Evolutionary conservation across 2,888 invertebrate genomes (phyloP).

Genomic region (Phlogophora meticulosa): DNA sequence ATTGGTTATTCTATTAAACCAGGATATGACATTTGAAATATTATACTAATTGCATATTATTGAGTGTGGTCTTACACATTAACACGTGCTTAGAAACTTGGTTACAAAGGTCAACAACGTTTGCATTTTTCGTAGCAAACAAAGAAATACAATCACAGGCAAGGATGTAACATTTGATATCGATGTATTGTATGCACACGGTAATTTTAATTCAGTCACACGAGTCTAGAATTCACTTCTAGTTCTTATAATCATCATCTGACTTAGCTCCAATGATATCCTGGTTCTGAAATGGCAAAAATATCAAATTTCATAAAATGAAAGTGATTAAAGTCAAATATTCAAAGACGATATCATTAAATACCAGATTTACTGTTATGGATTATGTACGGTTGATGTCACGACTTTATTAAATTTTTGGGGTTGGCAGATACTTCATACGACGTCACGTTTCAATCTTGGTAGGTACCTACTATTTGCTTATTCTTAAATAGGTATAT

Average conservation of each 20-base stretch:
- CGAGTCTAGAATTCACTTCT: slow-evolving; percentile 35
- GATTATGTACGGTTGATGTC: not conserved
- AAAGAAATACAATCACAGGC: too few relatives aligned
- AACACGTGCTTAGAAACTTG: too few relatives aligned
- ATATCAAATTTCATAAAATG: slow-evolving; percentile 25
- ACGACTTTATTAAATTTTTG: not conserved
- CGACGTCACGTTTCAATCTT: not conserved
- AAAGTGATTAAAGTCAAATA: slow-evolving; percentile 25
- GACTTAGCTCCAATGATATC: slow-evolving; percentile 7
- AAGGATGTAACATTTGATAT: slow-evolving; percentile 9
- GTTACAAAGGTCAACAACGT: too few relatives aligned
- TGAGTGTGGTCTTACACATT: too few relatives aligned
- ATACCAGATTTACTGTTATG: not conserved
- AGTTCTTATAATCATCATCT: slow-evolving; percentile 13
- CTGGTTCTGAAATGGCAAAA: slow-evolving; percentile 25
- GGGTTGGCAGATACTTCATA: not conserved
- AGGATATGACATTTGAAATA: too few relatives aligned
- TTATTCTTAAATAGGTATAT: not conserved
- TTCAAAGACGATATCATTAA: not conserved
- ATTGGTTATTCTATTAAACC: too few relatives aligned
- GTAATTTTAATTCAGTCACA: slow-evolving; percentile 25
- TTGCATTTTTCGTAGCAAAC: too few relatives aligned
- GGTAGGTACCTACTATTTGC: not conserved
- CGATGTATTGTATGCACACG: not conserved
- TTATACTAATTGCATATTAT: too few relatives aligned